These are phyloP conservation scores for Drosophila prostipennis DNA, from an alignment of 2,888 invertebrate species.

Conservation along the genomic window DNA sequence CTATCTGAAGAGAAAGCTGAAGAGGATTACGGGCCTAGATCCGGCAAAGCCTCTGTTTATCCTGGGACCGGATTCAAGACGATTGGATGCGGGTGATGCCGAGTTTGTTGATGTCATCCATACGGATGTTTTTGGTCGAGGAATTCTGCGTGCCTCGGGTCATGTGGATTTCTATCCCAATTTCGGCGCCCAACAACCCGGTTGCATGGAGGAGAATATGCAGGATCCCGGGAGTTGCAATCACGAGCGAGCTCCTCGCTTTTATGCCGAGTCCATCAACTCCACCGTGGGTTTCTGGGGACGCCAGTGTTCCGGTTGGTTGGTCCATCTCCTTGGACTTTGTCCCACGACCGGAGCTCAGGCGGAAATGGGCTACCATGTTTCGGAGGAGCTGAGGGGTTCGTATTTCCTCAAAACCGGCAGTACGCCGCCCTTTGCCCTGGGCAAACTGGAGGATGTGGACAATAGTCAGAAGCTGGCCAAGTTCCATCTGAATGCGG, in stretches of 20 bases:
- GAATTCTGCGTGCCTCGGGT: constrained; percentile 85
- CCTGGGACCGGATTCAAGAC: constrained; percentile 83
- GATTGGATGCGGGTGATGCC: constrained; percentile 86
- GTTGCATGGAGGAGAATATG: constrained; percentile 84
- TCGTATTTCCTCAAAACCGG: constrained; percentile 84
- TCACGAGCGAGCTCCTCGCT: constrained; percentile 86
- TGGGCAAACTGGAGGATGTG: constrained; percentile 57
- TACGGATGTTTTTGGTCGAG: constrained; percentile 86
- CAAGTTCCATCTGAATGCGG: constrained; percentile 50
- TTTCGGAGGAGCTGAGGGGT: constrained; percentile 82
- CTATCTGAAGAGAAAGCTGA: constrained; percentile 84
- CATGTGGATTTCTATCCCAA: constrained; percentile 87
- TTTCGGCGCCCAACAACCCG: constrained; percentile 86
- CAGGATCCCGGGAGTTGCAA: constrained; percentile 86
- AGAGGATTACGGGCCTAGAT: constrained; percentile 87
- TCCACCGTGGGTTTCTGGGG: constrained; percentile 86
- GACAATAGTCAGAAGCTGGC: constrained; percentile 56
- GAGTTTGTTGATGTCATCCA: constrained; percentile 88
- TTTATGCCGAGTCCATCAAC: constrained; percentile 86
- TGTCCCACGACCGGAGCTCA: constrained; percentile 79
- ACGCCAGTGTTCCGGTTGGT: constrained; percentile 85
- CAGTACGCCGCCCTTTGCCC: constrained; percentile 59
- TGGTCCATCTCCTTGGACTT: constrained; percentile 85
- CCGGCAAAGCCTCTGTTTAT: constrained; percentile 88
- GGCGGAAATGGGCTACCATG: constrained; percentile 86